Conservation (phyloP, 2,797 vertebrate genomes). For the Anolis apletophallus region DNA sequence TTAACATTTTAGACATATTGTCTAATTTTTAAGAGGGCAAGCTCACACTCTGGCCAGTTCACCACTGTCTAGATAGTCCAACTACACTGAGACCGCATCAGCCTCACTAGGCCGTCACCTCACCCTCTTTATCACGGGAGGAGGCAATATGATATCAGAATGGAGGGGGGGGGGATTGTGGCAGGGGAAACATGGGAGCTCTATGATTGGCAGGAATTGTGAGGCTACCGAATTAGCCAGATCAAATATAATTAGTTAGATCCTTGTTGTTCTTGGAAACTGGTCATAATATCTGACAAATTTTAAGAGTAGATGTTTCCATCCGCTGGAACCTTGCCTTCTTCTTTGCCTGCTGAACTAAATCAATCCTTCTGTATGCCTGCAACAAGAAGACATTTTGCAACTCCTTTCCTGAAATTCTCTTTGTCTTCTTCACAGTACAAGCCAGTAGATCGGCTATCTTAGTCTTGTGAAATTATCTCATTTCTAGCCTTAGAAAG, state of each 20-base stretch:
- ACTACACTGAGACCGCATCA: too few species aligned
- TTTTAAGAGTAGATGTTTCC: too few species aligned
- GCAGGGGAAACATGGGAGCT: background rate
- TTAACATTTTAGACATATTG: too few species aligned
- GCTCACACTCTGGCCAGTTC: too few species aligned
- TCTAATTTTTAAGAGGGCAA: too few species aligned
- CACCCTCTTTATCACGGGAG: too few species aligned
- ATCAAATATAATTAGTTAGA: background rate
- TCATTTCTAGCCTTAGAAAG: background rate
- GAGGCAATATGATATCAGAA: too few species aligned
- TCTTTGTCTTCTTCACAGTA: background rate
- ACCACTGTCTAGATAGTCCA: too few species aligned
- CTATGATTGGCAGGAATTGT: background rate
- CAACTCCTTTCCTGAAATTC: background rate
- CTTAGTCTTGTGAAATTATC: conserved; percentile 24
- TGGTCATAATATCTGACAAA: too few species aligned
- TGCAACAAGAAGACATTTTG: conserved; percentile 1
- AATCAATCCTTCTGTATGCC: background rate
- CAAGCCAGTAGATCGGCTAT: background rate
- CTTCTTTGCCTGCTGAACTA: background rate
- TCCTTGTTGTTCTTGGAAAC: background rate
- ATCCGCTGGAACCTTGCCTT: too few species aligned
- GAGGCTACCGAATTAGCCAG: background rate
- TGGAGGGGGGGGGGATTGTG: too few species aligned
- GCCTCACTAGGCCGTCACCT: too few species aligned